A percentile compares a stretch with the other conserved stretches of the same genome.
Conservation (phyloP, 2,113 vertebrate species). For the Haplotaxodon microlepis region DNA sequence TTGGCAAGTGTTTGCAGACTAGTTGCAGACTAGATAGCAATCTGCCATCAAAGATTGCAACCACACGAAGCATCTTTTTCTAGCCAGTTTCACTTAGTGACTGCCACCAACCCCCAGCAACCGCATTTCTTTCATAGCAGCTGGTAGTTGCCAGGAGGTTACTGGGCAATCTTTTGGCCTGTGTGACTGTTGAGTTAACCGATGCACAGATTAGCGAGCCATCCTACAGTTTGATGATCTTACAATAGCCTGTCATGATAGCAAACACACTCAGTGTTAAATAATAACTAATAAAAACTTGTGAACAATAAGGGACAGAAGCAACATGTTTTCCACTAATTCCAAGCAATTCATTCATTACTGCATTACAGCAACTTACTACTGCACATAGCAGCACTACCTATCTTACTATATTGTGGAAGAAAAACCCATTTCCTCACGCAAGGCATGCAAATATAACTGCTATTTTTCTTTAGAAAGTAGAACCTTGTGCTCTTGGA, state of each 20-base stretch:
- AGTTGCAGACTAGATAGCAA: background rate
- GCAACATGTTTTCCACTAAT: background rate
- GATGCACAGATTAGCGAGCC: background rate
- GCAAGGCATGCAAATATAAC: background rate
- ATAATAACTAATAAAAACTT: background rate
- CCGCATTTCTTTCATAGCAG: fast-evolving
- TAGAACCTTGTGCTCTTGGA: background rate
- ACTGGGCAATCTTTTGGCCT: background rate
- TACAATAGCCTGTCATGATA: fast-evolving
- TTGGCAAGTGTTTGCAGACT: background rate
- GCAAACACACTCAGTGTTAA: background rate
- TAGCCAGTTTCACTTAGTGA: background rate
- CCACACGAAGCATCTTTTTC: background rate
- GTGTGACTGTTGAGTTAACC: background rate
- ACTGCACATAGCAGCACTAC: background rate
- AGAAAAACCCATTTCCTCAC: background rate
- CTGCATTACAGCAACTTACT: background rate
- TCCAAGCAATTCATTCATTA: background rate
- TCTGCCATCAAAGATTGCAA: background rate
- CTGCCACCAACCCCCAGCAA: background rate
- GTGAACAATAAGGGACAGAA: background rate
- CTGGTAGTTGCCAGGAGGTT: background rate
- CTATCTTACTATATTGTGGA: background rate
- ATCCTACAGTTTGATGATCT: background rate
- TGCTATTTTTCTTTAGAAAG: background rate